These are phyloP conservation scores for Ceratothoa steindachneri DNA, from an alignment of 2,888 invertebrate species.

Conservation along the genomic window DNA sequence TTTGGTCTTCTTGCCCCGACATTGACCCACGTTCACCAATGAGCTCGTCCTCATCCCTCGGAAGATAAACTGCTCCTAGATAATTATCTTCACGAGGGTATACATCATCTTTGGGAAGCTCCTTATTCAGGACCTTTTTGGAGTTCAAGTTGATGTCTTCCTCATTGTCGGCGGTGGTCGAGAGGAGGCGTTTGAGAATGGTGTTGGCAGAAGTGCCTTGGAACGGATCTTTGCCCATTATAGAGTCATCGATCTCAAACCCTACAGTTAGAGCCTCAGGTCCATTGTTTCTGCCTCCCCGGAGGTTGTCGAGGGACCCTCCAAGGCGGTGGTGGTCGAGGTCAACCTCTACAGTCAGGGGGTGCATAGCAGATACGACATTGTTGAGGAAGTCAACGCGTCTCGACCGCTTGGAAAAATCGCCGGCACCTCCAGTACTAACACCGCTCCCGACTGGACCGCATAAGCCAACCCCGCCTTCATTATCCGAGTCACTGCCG, in stretches of 20 bases:
- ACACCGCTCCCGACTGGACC: slow-evolving; percentile 37
- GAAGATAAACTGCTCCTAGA: background rate
- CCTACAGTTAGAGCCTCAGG: background rate
- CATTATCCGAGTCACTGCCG: slow-evolving; percentile 42
- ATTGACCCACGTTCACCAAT: background rate
- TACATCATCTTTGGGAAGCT: background rate
- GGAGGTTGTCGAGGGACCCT: slow-evolving; percentile 27
- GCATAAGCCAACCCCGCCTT: no score
- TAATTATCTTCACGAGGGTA: background rate
- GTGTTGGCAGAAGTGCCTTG: background rate
- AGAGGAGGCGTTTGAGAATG: background rate
- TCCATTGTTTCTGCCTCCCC: background rate
- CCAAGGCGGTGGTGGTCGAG: slow-evolving; percentile 21
- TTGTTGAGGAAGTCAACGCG: slow-evolving; percentile 37
- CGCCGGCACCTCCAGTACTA: slow-evolving; percentile 12
- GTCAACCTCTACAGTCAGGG: slow-evolving; percentile 35
- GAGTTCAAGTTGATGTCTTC: background rate
- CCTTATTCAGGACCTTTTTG: background rate
- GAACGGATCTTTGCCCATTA: background rate
- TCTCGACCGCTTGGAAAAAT: background rate
- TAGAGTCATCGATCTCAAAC: background rate
- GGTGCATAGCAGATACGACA: slow-evolving; percentile 27
- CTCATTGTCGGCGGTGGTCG: background rate
- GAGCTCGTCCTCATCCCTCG: background rate
- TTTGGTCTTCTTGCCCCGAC: background rate